phyloP scores from a whole-genome alignment of 1,140 invertebrate genomes.

The Drosophila truncata region DNA sequence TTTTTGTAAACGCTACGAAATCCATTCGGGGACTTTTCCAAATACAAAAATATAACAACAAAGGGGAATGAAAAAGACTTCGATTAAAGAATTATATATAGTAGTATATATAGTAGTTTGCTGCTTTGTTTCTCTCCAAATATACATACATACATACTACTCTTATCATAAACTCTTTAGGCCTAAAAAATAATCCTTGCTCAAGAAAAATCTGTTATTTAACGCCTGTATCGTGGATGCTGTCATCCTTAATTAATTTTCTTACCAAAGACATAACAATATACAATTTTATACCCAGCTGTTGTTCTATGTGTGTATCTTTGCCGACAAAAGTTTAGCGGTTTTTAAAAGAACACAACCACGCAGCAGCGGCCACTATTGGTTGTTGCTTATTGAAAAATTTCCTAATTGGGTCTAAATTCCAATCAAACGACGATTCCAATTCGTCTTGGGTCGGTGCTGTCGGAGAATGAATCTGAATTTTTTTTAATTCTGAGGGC shows the following conservation, averaged over 20 bases:
- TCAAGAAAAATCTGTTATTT: not conserved
- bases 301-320: slow-evolving; percentile 26
- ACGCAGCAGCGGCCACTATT: slow-evolving; percentile 25
- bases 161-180: no score
- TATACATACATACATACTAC: no score
- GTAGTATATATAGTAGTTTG: no score
- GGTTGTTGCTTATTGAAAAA: slow-evolving; percentile 61
- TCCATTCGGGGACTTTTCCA: no score
- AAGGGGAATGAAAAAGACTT: no score
- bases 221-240: not conserved
- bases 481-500: not conserved
- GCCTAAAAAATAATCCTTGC: not conserved
- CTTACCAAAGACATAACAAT: not conserved
- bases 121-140: no score
- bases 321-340: slow-evolving; percentile 62
- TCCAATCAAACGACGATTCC: slow-evolving; percentile 78
- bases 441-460: slow-evolving; percentile 41
- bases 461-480: not conserved
- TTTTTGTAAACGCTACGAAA: no score
- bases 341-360: slow-evolving; percentile 66
- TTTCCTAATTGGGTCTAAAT: slow-evolving; percentile 81
- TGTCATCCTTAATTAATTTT: not conserved
- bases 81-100: no score
- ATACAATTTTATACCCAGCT: slow-evolving; percentile 32
- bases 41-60: no score